A percentile compares a stretch with the other conserved stretches of the same genome.
These are phyloP conservation scores for Tyto alba DNA, from an alignment of 2,113 vertebrate species.

Conservation along the genomic window DNA sequence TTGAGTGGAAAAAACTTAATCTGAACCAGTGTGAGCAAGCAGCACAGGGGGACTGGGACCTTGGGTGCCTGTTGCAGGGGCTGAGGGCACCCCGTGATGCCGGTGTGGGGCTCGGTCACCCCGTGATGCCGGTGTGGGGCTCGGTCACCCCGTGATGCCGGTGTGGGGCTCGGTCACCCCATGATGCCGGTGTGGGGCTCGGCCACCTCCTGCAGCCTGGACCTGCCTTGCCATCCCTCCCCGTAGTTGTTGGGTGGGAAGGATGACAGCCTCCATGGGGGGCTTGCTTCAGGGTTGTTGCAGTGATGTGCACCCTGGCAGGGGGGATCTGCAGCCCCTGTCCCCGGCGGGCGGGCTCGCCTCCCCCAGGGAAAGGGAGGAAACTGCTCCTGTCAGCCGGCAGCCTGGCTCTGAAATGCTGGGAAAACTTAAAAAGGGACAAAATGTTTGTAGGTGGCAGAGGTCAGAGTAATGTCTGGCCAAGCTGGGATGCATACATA, in stretches of 20 bases:
- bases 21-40: fast-evolving
- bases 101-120: background rate
- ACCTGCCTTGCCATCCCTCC: background rate
- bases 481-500: background rate
- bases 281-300: background rate
- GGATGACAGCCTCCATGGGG: fast-evolving
- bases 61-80: fast-evolving
- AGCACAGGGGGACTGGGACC: background rate
- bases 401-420: background rate
- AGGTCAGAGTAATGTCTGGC: background rate
- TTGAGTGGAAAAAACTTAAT: background rate
- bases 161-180: too few relatives aligned
- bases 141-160: background rate
- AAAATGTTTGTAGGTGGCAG: background rate
- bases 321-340: background rate
- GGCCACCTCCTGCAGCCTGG: too few relatives aligned
- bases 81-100: fast-evolving
- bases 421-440: background rate
- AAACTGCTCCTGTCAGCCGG: background rate
- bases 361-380: background rate
- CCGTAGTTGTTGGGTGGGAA: background rate
- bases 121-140: too few relatives aligned
- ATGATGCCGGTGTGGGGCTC: background rate
- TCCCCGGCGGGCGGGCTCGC: background rate
- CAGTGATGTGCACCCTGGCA: fast-evolving